A percentile compares a stretch with the other conserved stretches of the same genome.
These are phyloP conservation scores for Amaurobius ferox DNA, from an alignment of 2,888 invertebrate species.

Conservation along the genomic window DNA sequence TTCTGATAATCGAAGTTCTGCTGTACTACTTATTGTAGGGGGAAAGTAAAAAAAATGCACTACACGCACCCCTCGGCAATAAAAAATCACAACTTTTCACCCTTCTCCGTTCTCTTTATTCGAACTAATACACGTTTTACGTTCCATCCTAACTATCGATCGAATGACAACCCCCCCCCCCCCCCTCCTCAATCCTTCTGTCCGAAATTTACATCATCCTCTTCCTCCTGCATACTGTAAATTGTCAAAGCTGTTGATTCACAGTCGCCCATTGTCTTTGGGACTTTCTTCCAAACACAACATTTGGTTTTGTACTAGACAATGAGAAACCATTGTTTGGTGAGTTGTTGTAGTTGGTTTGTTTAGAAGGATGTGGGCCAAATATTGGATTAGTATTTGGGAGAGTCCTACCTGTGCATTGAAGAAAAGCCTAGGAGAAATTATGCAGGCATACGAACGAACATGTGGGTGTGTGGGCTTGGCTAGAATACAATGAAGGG, in stretches of 20 bases:
- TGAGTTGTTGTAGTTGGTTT: not conserved
- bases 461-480: too few relatives aligned
- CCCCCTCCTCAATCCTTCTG: not conserved
- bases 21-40: too few relatives aligned
- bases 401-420: too few relatives aligned
- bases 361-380: not conserved
- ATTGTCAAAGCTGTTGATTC: not conserved
- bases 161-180: not conserved
- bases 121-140: too few relatives aligned
- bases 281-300: not conserved
- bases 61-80: too few relatives aligned
- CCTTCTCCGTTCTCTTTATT: too few relatives aligned
- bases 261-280: not conserved
- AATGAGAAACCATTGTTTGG: not conserved
- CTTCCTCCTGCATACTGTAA: not conserved
- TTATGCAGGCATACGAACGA: too few relatives aligned
- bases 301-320: not conserved
- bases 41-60: too few relatives aligned
- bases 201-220: not conserved
- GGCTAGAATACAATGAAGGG: too few relatives aligned
- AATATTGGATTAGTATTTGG: not conserved
- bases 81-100: too few relatives aligned
- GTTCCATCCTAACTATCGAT: not conserved
- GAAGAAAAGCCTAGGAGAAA: slow-evolving; percentile 4
- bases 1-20: too few relatives aligned